Evolutionary conservation across 2,797 vertebrate genomes (phyloP).

Genomic region (Schizopygopsis pylzovi): DNA sequence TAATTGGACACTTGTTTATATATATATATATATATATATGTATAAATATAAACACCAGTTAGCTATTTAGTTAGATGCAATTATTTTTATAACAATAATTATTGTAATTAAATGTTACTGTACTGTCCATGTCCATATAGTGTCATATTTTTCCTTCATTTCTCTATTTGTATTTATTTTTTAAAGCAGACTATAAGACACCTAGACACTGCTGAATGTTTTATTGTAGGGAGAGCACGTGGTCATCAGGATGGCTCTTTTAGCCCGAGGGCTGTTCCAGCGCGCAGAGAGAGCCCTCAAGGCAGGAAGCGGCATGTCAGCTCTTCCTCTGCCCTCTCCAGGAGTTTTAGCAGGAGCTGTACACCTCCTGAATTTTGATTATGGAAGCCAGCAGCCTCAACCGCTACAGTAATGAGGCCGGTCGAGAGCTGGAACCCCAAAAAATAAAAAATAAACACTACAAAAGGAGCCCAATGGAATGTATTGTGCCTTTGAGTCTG

Average conservation of each 20-base stretch:
- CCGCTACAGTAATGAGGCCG: slow-evolving; percentile 53
- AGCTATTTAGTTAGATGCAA: too few species aligned
- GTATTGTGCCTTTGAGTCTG: background rate
- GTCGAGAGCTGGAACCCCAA: slow-evolving; percentile 7
- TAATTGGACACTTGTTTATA: background rate
- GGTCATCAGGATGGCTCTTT: slow-evolving; percentile 63
- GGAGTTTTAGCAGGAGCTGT: slow-evolving; percentile 66
- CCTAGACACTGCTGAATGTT: slow-evolving; percentile 66
- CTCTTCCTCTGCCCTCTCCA: slow-evolving; percentile 70
- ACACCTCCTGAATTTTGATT: slow-evolving; percentile 68
- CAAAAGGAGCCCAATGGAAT: background rate
- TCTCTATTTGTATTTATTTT: background rate
- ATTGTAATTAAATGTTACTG: background rate
- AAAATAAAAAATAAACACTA: slow-evolving; percentile 1
- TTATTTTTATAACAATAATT: too few species aligned
- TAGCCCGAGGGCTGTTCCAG: slow-evolving; percentile 72
- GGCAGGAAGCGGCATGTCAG: slow-evolving; percentile 76
- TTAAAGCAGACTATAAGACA: slow-evolving; percentile 49
- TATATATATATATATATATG: too few species aligned
- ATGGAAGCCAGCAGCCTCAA: slow-evolving; percentile 67
- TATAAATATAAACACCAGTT: too few species aligned
- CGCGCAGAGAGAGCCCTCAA: slow-evolving; percentile 71
- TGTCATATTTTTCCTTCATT: background rate
- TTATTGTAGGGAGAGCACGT: slow-evolving; percentile 63
- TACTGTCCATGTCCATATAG: background rate